Conservation (phyloP, 2,888 invertebrate species). For the Orthosia gothica region DNA sequence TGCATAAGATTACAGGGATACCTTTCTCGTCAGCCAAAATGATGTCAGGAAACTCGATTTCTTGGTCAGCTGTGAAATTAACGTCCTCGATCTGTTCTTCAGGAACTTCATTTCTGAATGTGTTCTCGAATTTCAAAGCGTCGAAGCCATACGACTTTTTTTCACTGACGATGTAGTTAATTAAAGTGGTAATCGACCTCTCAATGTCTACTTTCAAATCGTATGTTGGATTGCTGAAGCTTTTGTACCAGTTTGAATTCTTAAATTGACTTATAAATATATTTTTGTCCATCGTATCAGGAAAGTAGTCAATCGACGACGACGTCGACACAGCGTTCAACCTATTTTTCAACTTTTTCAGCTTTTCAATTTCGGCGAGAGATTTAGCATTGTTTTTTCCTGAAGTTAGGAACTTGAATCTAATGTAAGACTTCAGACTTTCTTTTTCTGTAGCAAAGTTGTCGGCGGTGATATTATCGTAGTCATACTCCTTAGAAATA, state of each 20-base stretch:
- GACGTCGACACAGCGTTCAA: slow-evolving; percentile 1
- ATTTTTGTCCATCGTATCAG: slow-evolving; percentile 22
- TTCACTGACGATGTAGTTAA: slow-evolving; percentile 76
- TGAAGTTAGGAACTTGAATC: slow-evolving; percentile 70
- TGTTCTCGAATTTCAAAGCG: slow-evolving; percentile 70
- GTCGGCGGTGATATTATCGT: slow-evolving; percentile 66
- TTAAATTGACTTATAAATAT: slow-evolving; percentile 46
- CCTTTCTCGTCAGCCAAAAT: slow-evolving; percentile 76
- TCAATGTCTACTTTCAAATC: slow-evolving; percentile 69
- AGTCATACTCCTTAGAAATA: slow-evolving; percentile 72
- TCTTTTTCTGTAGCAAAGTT: slow-evolving; percentile 71
- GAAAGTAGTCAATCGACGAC: slow-evolving; percentile 22
- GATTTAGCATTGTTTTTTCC: slow-evolving; percentile 54
- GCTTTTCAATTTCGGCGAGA: slow-evolving; percentile 62
- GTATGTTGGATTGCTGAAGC: slow-evolving; percentile 46
- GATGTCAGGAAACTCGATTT: slow-evolving; percentile 77
- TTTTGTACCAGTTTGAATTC: slow-evolving; percentile 68
- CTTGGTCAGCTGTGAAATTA: slow-evolving; percentile 70
- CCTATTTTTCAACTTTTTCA: slow-evolving; percentile 37
- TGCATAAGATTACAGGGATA: slow-evolving; percentile 74
- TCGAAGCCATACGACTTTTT: slow-evolving; percentile 75
- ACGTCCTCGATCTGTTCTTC: slow-evolving; percentile 71
- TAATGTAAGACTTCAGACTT: slow-evolving; percentile 73
- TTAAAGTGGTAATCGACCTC: slow-evolving; percentile 72
- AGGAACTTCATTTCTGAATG: slow-evolving; percentile 56